Evolutionary conservation across 2,113 vertebrate genomes (phyloP).

Genomic region (Salvelinus sp.): DNA sequence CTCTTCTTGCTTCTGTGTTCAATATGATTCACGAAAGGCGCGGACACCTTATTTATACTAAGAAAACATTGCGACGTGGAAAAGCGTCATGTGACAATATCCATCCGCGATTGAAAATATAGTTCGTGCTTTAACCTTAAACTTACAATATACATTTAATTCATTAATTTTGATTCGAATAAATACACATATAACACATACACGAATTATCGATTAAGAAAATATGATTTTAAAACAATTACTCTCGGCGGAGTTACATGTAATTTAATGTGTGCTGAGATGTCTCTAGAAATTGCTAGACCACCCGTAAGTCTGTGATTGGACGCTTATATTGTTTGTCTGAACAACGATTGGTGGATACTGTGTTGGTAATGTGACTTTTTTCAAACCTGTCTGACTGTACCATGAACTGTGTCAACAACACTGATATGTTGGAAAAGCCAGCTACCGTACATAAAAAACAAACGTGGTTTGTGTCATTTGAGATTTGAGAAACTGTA

Average conservation of each 20-base stretch:
- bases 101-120: conserved; percentile 26
- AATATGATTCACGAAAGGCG: rapidly evolving
- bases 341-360: conserved; percentile 37
- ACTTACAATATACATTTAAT: neutral
- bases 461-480: no score
- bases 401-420: neutral
- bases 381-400: neutral
- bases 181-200: neutral
- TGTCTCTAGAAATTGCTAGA: conserved; percentile 61
- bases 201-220: no score
- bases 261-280: neutral
- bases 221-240: neutral
- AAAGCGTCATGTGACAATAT: conserved; percentile 16
- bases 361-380: neutral
- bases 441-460: neutral
- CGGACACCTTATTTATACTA: conserved; percentile 38
- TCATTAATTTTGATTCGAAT: neutral
- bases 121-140: neutral
- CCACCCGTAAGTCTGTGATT: conserved; percentile 51
- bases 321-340: conserved; percentile 67
- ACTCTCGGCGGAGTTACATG: conserved; percentile 25
- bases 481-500: no score
- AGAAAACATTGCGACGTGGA: conserved; percentile 10
- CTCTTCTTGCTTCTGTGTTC: neutral
- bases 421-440: neutral